Conservation (phyloP, 2,113 vertebrate genomes). For the Emydocephalus ijimae region DNA sequence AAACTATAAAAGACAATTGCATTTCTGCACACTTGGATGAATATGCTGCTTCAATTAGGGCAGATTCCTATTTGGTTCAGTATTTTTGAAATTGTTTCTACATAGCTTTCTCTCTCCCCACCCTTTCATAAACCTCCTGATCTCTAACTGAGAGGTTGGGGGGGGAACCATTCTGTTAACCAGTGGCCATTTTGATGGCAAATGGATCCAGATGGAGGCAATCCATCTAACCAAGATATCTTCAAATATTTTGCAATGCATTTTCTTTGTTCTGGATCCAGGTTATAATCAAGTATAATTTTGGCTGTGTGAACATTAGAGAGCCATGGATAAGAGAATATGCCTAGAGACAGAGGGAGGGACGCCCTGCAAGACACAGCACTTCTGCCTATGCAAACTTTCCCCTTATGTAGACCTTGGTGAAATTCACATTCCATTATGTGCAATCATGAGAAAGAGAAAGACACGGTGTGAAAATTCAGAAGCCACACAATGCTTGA, state of each 20-base stretch:
- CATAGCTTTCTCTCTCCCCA: background rate
- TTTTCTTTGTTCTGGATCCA: background rate
- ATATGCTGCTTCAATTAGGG: slow-evolving; percentile 25
- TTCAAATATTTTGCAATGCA: background rate
- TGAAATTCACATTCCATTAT: background rate
- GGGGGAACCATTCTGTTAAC: background rate
- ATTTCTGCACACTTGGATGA: slow-evolving; percentile 3
- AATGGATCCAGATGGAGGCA: background rate
- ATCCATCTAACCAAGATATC: background rate
- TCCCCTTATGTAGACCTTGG: background rate
- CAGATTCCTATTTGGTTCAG: slow-evolving; percentile 7
- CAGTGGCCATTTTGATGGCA: background rate
- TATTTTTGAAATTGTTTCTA: background rate
- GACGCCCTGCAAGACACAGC: background rate
- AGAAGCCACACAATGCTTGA: too few relatives aligned
- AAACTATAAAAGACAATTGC: slow-evolving; percentile 16
- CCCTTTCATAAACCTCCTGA: background rate
- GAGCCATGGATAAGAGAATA: background rate
- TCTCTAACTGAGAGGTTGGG: background rate
- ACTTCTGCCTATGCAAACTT: background rate
- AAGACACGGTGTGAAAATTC: background rate
- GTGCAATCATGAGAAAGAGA: background rate
- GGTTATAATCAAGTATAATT: background rate
- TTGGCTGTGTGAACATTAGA: background rate
- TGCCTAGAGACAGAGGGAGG: background rate